phyloP scores from a whole-genome alignment of 2,888 invertebrate species.

The Rotaria socialis region DNA sequence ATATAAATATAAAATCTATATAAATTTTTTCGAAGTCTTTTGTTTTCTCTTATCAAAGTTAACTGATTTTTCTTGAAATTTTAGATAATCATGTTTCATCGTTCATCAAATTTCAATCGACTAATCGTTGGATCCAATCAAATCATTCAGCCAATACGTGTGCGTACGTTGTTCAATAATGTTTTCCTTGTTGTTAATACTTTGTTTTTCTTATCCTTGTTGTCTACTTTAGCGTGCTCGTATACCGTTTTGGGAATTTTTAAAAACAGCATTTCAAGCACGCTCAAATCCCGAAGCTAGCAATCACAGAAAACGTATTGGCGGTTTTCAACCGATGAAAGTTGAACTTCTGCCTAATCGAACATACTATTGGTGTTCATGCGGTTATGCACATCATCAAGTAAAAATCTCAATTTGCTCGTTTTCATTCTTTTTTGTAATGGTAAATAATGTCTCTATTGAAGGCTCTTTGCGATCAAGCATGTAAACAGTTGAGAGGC shows the following conservation, averaged over 20 bases:
- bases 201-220: not conserved
- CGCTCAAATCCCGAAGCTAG: constrained; percentile 15
- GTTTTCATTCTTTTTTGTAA: too few species aligned
- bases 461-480: not conserved
- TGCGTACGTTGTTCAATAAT: not conserved
- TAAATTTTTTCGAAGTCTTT: not conserved
- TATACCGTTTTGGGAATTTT: constrained; percentile 9
- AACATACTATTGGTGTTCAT: constrained; percentile 9
- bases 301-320: not conserved
- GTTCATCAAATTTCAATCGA: not conserved
- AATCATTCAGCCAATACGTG: not conserved
- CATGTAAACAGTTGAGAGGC: not conserved
- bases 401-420: not conserved
- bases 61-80: not conserved
- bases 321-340: not conserved
- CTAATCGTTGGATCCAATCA: not conserved
- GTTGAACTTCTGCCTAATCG: not conserved
- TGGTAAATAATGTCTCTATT: not conserved
- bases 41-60: not conserved
- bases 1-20: not conserved
- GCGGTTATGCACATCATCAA: not conserved
- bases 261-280: not conserved
- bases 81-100: not conserved
- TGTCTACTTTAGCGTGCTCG: not conserved
- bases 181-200: not conserved